These are phyloP conservation scores for Cheirogaleus medius DNA, from an alignment of 2,113 vertebrate genomes.

Conservation along the genomic window DNA sequence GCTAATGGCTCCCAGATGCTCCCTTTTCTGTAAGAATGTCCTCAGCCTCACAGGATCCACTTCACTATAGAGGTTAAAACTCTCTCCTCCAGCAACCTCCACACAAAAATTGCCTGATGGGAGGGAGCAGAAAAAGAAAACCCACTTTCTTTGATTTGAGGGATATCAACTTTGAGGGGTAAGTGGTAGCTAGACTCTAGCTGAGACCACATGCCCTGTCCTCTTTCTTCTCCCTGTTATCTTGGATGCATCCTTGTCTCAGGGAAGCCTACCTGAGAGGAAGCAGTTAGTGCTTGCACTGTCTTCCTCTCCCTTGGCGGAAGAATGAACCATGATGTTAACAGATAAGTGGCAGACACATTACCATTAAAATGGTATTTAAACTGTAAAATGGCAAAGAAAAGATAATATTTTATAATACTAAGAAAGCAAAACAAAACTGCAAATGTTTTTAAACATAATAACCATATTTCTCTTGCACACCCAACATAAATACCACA, in stretches of 20 bases:
- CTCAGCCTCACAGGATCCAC: background rate
- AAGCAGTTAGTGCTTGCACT: background rate
- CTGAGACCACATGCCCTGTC: background rate
- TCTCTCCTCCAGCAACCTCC: background rate
- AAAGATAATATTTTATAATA: background rate
- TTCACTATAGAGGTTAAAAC: background rate
- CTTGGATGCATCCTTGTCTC: background rate
- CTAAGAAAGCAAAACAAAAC: background rate
- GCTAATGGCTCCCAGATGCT: background rate
- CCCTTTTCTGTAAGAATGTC: background rate
- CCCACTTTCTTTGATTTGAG: background rate
- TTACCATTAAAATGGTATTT: too few relatives aligned
- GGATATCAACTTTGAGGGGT: background rate
- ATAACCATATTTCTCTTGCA: background rate
- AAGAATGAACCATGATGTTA: background rate
- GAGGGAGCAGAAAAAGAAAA: background rate
- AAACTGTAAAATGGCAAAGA: slow-evolving; percentile 1
- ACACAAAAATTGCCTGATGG: background rate
- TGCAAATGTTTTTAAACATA: background rate
- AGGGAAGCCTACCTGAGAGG: background rate
- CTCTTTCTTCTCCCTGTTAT: background rate
- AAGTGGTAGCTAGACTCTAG: background rate
- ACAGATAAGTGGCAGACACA: background rate
- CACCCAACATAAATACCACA: background rate
- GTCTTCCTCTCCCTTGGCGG: background rate